These are phyloP conservation scores for Fringilla coelebs DNA, from an alignment of 2,797 vertebrate genomes.

Conservation along the genomic window DNA sequence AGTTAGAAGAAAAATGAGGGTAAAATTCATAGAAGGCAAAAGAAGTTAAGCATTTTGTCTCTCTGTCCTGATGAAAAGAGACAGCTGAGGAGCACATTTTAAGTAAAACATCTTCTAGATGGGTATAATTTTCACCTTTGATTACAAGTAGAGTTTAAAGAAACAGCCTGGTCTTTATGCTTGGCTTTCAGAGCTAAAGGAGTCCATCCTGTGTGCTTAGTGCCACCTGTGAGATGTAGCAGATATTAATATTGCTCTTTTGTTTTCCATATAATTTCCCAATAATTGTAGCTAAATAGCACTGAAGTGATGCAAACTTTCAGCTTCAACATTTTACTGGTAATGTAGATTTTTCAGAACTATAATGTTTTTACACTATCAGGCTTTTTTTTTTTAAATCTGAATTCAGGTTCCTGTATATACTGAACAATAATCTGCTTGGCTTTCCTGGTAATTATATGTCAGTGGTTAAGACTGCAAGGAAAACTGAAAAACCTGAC, in stretches of 20 bases:
- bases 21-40: neutral
- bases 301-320: neutral
- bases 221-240: neutral
- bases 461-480: neutral
- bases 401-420: neutral
- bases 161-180: neutral
- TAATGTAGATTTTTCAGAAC: neutral
- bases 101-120: neutral
- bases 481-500: neutral
- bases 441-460: neutral
- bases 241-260: neutral
- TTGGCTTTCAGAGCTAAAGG: neutral
- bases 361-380: neutral
- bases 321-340: neutral
- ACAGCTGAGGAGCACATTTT: accelerated
- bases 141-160: neutral
- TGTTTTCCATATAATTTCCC: neutral
- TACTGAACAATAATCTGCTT: neutral
- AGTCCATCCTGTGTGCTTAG: neutral
- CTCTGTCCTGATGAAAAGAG: neutral
- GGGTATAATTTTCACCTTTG: neutral
- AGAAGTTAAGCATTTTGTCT: neutral
- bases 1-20: neutral
- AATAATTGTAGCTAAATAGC: neutral
- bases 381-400: neutral